Base-by-base conservation (phyloP, 2,888 invertebrate species). In the Embidobia sp. region DNA sequence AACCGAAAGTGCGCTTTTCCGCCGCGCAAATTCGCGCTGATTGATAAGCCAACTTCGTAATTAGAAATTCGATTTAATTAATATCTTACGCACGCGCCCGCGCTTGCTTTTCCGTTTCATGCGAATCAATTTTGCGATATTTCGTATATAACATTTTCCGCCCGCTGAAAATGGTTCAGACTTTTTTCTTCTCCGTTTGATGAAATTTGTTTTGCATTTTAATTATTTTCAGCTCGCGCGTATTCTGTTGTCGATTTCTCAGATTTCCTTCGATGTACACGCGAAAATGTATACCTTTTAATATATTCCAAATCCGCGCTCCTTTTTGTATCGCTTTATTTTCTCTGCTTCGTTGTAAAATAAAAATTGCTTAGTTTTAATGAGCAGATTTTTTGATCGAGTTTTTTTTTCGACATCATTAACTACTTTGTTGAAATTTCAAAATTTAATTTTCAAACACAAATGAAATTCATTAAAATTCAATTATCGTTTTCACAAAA, bases 11-110 rank as follows among this genome's bases (percentile, higher is more conserved):
- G 26, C 55, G 46, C 49, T 51, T 57, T 61, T 70, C 29, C 61
- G 29, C 26, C 53, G 35, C 44, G 48, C 61, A 72, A 61, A 63
- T 37, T 16, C 8, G n/a, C 44, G 35, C 31, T 70, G 40, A 51
- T 61, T 70, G 37, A 67, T 61, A 61, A 61, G 61, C 53, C 26
- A 70, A 63, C 55, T 55, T 55, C 48, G 40, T 48, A 55, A 48
- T 63, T 40, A 59, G 59, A 51, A 69, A 51, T 51, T 57, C 27
- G 57, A 13, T 59, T 69, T 59, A 69, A 69, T 69, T 48, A 67
- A 55, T 46, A 66, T 18, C 35, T 53, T 55, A 55, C 46, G 37
- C 33, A 19, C 18, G 27, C 29, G 42, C 27, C n/a, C n/a, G n/a
- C n/a, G n/a, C n/a, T n/a, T n/a, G n/a, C n/a, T n/a, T n/a, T n/a